phyloP scores from a whole-genome alignment of 1,140 invertebrate genomes.

The Caenorhabditis latens region DNA sequence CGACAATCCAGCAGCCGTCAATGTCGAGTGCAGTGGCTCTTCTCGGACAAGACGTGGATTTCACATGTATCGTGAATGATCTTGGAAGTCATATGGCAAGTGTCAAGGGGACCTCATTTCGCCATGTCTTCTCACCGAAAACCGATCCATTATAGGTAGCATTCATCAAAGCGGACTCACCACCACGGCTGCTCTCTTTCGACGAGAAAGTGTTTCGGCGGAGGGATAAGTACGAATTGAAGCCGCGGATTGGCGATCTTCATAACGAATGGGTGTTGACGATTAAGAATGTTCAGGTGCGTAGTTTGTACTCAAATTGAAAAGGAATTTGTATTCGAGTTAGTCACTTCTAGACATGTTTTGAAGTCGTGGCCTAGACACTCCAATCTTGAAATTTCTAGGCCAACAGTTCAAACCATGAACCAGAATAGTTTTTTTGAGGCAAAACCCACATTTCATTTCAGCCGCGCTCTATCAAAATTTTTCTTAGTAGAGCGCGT shows the following conservation, averaged over 20 bases:
- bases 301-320: not conserved
- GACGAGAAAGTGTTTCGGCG: slow-evolving; percentile 85
- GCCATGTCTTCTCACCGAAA: not conserved
- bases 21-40: slow-evolving; percentile 75
- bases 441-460: too few species aligned
- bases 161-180: slow-evolving; percentile 71
- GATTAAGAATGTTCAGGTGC: slow-evolving; percentile 83
- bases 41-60: slow-evolving; percentile 75
- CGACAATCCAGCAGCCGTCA: slow-evolving; percentile 66
- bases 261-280: slow-evolving; percentile 90
- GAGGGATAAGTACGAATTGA: slow-evolving; percentile 92
- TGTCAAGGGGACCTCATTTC: not conserved
- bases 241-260: slow-evolving; percentile 86
- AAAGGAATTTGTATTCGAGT: too few species aligned
- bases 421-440: too few species aligned
- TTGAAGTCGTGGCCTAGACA: too few species aligned
- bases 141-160: slow-evolving; percentile 68
- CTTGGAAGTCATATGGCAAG: slow-evolving; percentile 72
- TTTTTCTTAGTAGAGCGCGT: too few species aligned
- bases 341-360: too few species aligned
- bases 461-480: too few species aligned
- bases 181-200: slow-evolving; percentile 72
- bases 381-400: too few species aligned
- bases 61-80: slow-evolving; percentile 71
- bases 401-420: too few species aligned